Base-by-base conservation (phyloP, 2,888 invertebrate species). In the Drosophila ustulata region DNA sequence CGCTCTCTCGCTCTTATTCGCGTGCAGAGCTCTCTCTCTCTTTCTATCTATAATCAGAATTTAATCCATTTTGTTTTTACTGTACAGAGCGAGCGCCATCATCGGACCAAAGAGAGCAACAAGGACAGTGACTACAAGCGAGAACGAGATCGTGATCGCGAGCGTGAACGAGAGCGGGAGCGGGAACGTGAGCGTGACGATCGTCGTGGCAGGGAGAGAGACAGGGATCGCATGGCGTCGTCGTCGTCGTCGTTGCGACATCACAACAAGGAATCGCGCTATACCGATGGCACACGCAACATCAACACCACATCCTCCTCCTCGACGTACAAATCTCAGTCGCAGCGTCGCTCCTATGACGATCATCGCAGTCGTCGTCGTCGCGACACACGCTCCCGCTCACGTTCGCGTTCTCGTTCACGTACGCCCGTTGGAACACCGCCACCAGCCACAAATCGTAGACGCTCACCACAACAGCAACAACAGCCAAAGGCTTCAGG, bases 81-180 rank as follows among this genome's bases (percentile, higher is more conserved):
- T 26, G 67, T 71, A 1, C 64, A 89, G 85, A 64, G 66, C 61
- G 83, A 85, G 11, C 89, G 85, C 37, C 72, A 82, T 67, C 71
- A 87, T 62, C 88, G 80, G 56, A 74, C 77, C 77, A 84, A 88
- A 77, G 83, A 84, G 49, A 82, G 68, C 37, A 80, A 81, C 30
- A 71, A 75, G 32, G 87, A 82, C 13, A 52, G 67, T 7, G 87
- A 87, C 4, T 53, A 78, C n/a, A 84, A 81, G 59, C 81, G 83
- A 2, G 74, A 80, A 2, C 74, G 71, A 0, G 86, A 86, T 6
- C 66, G 71, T 0, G 77, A 32, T 9, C 32, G 32, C 1, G 32
- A 32, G 9, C 32, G 32, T 3, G 32, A 32, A 2, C 32, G 32
- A 5, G 37, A 37, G 2, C 37, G 37, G n/a, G 37, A 37, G 11